phyloP scores from a whole-genome alignment of 2,888 invertebrate species.

The Gryllus longicercus region DNA sequence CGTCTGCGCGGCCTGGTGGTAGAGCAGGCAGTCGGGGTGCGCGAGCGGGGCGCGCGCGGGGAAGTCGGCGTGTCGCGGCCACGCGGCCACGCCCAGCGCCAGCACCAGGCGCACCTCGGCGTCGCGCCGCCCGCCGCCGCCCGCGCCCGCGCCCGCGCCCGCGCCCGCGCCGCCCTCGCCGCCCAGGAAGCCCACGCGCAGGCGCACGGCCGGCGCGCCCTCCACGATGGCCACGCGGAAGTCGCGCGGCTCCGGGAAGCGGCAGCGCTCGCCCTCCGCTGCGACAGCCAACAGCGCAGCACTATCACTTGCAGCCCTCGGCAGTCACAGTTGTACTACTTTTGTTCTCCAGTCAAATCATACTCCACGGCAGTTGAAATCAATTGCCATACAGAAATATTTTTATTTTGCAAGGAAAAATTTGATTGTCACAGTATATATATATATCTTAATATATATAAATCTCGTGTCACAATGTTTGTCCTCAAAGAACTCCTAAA shows the following conservation, averaged over 20 bases:
- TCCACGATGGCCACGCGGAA: conserved; percentile 68
- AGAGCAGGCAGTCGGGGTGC: conserved; percentile 63
- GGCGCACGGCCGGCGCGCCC: conserved; percentile 54
- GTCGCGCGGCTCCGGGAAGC: conserved; percentile 51
- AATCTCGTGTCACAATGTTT: no score
- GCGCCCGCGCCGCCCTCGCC: conserved; percentile 43
- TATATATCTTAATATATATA: no score
- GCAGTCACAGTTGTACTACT: no score
- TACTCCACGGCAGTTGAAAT: no score
- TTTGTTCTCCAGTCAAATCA: no score
- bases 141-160: no score
- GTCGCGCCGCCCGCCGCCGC: conserved; percentile 46
- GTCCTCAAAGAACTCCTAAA: no score
- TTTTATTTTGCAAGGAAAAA: no score
- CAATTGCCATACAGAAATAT: no score
- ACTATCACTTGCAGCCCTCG: no score
- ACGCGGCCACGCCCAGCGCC: conserved; percentile 57
- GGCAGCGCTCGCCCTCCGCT: conserved; percentile 35
- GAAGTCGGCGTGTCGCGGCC: conserved; percentile 57
- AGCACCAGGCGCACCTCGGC: conserved; percentile 62
- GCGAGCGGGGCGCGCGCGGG: conserved; percentile 57
- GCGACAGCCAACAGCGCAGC: not conserved
- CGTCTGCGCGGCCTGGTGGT: conserved; percentile 60
- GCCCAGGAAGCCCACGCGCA: conserved; percentile 39
- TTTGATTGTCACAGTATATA: no score